Percentiles rank a stretch among this genome's conserved stretches.
Evolutionary conservation across 1,140 invertebrate species (phyloP).

Genomic region (Nasonia longicornis): DNA sequence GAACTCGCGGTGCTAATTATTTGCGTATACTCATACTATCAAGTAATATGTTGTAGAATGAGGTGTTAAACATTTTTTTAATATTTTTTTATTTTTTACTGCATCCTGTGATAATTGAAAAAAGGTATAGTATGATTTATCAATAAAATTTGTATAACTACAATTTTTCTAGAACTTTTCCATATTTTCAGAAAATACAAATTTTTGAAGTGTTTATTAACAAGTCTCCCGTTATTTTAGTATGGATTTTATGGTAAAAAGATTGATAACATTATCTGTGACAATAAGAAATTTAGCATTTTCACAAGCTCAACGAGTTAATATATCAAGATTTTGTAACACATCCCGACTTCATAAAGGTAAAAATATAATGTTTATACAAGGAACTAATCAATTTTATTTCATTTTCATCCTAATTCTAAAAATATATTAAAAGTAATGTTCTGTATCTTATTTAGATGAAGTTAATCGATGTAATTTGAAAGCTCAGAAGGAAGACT

Average conservation of each 20-base stretch:
- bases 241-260: constrained; percentile 40
- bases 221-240: background rate
- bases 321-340: constrained; percentile 24
- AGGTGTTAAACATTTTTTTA: background rate
- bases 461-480: constrained; percentile 14
- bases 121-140: constrained; percentile 5
- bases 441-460: constrained; percentile 8
- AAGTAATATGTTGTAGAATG: constrained; percentile 7
- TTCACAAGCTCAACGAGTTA: constrained; percentile 25
- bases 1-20: constrained; percentile 7
- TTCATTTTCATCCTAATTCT: background rate
- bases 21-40: background rate
- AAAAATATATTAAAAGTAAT: background rate
- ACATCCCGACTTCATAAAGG: constrained; percentile 15
- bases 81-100: background rate
- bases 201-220: background rate
- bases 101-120: constrained; percentile 4
- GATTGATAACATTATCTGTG: constrained; percentile 35
- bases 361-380: background rate
- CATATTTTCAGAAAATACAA: background rate
- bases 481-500: constrained; percentile 24
- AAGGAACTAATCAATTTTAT: background rate
- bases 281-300: constrained; percentile 38
- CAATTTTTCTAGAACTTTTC: background rate
- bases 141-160: too few relatives aligned